Evolutionary conservation across 2,113 vertebrate genomes (phyloP), one percentile per base, ranked within the genome.

Genomic region (Eublepharis macularius): DNA sequence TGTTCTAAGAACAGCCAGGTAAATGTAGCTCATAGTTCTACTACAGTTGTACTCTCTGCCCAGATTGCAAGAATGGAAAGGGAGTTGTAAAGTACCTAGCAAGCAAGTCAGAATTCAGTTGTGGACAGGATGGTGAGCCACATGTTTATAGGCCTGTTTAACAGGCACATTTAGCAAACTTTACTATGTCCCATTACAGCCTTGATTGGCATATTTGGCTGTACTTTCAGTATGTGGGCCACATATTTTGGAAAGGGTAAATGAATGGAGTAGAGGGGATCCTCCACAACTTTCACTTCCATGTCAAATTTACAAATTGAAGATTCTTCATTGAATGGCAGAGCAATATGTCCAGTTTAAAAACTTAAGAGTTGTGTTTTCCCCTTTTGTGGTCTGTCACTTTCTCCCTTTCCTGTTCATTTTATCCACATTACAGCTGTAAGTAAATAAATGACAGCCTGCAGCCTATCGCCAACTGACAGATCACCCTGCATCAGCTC

Each of bases 381-480:
- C 1, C 29, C 49, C 7, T 79, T 10, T 91, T 90, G n/a, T 84
- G 73, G 92, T 83, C 89, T 86, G 72, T 88, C 94, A 91, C 69
- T 93, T 90, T 60, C 76, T 86, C 45, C 51, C 51, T 77, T 87
- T 83, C 91, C 88, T 91, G 87, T 87, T 95, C 83, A 88, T 94
- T 92, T 95, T 91, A 93, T 86, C 88, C 92, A 93, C 86, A 91
- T 94, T 96, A 94, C 94, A 95, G 92, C 93, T 92, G 86, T 95
- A 94, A 92, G 90, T 95, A 90, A 95, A 95, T 94, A 96, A 97
- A 96, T 96, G 96, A 97, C 96, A 96, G 92, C 92, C 94, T 89
- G 88, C 75, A 91, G 95, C 95, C 96, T 92, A 92, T 94, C 92
- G 91, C 93, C 94, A 92, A 90, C 93, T 95, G 95, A 95, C 95